Percentiles rank a stretch among this genome's conserved stretches.
These are phyloP conservation scores for Gila orcuttii DNA, from an alignment of 2,113 vertebrate species.

Conservation along the genomic window DNA sequence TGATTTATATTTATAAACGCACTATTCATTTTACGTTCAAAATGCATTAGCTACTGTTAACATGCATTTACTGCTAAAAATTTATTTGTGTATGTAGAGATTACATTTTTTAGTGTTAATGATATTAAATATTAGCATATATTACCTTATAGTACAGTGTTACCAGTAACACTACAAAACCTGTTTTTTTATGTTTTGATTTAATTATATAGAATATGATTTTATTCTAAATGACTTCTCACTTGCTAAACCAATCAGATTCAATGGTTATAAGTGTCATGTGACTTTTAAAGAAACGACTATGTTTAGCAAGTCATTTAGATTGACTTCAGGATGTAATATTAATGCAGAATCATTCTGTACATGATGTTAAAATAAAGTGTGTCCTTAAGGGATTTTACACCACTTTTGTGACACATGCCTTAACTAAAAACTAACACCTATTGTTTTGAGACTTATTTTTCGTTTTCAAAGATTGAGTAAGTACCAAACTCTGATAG, in stretches of 20 bases:
- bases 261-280: neutral
- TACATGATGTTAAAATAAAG: neutral
- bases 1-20: neutral
- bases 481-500: slow-evolving; percentile 24
- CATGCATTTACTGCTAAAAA: neutral
- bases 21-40: neutral
- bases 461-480: neutral
- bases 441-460: neutral
- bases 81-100: no score
- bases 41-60: neutral
- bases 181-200: neutral
- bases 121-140: neutral
- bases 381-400: neutral
- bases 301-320: neutral
- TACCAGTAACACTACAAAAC: neutral
- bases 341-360: neutral
- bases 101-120: neutral
- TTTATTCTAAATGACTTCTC: neutral
- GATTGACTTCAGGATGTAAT: neutral
- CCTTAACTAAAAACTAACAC: neutral
- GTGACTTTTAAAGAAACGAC: neutral
- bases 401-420: neutral
- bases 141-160: neutral
- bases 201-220: neutral
- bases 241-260: neutral